These are phyloP conservation scores for Ardeotis arabs DNA, from an alignment of 2,113 vertebrate genomes.

Conservation along the genomic window DNA sequence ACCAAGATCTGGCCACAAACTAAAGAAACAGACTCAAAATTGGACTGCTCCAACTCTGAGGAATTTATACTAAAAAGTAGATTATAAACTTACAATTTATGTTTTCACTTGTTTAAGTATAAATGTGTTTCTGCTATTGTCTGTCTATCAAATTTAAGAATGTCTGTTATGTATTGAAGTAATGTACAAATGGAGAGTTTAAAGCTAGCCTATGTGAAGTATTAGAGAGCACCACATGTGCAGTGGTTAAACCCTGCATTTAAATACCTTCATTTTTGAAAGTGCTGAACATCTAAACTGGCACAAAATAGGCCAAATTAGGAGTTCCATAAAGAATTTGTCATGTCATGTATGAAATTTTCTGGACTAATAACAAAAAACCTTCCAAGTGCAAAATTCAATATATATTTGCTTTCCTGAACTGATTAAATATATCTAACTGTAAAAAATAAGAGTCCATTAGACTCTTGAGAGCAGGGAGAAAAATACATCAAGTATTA, in stretches of 20 bases:
- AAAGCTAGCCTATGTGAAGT: neutral
- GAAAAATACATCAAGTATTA: neutral
- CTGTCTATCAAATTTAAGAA: neutral
- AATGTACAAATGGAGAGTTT: neutral
- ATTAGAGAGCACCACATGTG: fast-evolving
- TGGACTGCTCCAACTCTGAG: neutral
- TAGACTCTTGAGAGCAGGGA: neutral
- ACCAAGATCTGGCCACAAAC: neutral
- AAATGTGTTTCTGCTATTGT: neutral
- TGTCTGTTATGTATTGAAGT: neutral
- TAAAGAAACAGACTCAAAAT: neutral
- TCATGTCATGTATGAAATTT: neutral
- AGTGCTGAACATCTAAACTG: neutral
- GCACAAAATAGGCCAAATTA: neutral
- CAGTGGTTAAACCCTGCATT: neutral
- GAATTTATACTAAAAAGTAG: neutral
- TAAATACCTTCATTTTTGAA: neutral
- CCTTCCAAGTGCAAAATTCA: neutral
- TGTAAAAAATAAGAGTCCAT: neutral
- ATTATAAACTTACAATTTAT: neutral
- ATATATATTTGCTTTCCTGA: neutral
- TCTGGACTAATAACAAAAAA: neutral
- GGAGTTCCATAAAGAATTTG: neutral
- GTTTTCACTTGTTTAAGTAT: neutral
- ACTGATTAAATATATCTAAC: neutral